Evolutionary conservation across 2,888 invertebrate species (phyloP).

Genomic region (Thymelicus lineola): DNA sequence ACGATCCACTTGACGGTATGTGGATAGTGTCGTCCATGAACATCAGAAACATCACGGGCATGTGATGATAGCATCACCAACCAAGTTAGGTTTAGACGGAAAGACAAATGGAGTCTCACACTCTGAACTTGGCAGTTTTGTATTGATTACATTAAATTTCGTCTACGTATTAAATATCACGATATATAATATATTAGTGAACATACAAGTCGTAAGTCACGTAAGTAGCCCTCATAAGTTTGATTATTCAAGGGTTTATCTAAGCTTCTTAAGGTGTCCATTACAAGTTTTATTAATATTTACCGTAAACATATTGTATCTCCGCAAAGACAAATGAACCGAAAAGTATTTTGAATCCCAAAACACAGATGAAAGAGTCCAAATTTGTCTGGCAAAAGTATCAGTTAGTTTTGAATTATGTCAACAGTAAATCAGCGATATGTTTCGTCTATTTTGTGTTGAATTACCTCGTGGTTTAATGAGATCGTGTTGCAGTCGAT

Average conservation of each 20-base stretch:
- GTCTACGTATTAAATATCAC: no score
- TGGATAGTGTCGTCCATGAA: no score
- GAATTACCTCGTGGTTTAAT: constrained; percentile 41
- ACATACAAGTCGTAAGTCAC: constrained; percentile 18
- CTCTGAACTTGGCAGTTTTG: no score
- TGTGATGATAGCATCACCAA: no score
- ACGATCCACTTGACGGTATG: no score
- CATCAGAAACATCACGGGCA: no score
- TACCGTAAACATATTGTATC: constrained; percentile 42
- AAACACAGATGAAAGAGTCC: background rate
- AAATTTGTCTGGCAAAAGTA: constrained; percentile 7
- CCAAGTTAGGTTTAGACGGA: no score
- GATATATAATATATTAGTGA: background rate
- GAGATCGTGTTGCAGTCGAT: constrained; percentile 30
- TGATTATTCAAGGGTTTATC: constrained; percentile 42
- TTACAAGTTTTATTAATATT: constrained; percentile 49
- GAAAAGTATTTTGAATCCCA: background rate
- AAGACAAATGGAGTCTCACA: no score
- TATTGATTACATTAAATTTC: no score
- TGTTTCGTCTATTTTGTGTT: constrained; percentile 43
- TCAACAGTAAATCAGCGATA: constrained; percentile 44
- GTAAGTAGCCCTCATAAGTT: constrained; percentile 32
- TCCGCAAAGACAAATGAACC: constrained; percentile 17
- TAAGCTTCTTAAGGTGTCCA: constrained; percentile 49
- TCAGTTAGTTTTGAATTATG: constrained; percentile 40